Percentiles rank a stretch among this genome's conserved stretches.
Conservation (phyloP, 2,888 invertebrate species). For the Malachius bipustulatus region DNA sequence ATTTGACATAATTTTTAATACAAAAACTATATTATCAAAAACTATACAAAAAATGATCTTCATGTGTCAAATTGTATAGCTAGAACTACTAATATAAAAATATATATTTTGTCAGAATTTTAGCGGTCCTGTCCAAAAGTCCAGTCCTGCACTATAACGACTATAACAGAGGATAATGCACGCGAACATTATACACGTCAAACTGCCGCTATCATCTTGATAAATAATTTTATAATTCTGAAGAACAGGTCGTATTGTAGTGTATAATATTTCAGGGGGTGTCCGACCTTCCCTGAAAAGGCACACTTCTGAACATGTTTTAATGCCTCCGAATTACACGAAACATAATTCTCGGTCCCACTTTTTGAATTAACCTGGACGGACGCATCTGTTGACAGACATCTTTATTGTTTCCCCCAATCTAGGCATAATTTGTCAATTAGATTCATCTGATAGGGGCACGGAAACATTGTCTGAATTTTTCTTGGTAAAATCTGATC, state of each 20-base stretch:
- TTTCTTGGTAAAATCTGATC: no score
- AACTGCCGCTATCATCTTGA: constrained; percentile 23
- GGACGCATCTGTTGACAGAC: constrained; percentile 1
- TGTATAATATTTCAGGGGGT: constrained; percentile 22
- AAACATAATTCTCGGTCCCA: not conserved
- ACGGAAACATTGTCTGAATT: not conserved
- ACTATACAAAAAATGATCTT: no score
- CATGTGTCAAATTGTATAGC: no score
- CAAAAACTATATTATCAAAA: no score
- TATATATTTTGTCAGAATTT: no score
- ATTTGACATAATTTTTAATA: no score
- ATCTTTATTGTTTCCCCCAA: not conserved
- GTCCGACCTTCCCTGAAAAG: constrained; percentile 21
- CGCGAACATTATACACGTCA: constrained; percentile 25
- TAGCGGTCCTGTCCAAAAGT: no score
- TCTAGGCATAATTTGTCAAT: constrained; percentile 1
- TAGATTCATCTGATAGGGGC: constrained; percentile 1
- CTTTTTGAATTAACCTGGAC: not conserved
- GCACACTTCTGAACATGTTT: constrained; percentile 10
- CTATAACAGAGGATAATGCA: constrained; percentile 20
- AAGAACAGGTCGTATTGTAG: constrained; percentile 14
- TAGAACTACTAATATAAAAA: no score
- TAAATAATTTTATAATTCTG: constrained; percentile 15
- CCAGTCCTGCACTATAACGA: no score
- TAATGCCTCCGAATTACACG: constrained; percentile 16